phyloP scores from a whole-genome alignment of 2,113 vertebrate genomes.

The Sclerurus mexicanus region DNA sequence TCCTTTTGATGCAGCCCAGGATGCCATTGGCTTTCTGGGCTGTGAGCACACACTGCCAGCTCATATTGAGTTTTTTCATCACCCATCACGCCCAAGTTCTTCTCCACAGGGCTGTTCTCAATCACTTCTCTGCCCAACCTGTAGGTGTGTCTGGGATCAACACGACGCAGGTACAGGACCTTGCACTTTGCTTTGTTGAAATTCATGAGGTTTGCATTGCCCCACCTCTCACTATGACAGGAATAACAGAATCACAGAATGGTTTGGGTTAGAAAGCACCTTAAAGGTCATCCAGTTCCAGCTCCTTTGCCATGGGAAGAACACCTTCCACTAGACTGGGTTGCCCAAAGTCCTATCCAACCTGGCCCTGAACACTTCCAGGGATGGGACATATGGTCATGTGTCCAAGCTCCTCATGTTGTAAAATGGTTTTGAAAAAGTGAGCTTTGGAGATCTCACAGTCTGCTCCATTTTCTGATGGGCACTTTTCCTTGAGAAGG shows the following conservation, averaged over 20 bases:
- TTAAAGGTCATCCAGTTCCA: background rate
- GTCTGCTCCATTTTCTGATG: background rate
- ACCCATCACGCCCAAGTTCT: background rate
- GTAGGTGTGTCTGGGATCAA: background rate
- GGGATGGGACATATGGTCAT: background rate
- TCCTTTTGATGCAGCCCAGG: background rate
- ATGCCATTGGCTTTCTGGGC: background rate
- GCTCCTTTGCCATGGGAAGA: background rate
- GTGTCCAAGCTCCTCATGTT: background rate
- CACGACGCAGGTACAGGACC: accelerated
- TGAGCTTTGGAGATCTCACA: background rate
- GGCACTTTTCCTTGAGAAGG: background rate
- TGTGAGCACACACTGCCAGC: accelerated
- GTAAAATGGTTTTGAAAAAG: background rate
- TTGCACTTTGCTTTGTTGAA: background rate
- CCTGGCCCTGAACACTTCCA: background rate
- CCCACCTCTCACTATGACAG: background rate
- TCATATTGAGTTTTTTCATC: background rate
- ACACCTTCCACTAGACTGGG: background rate
- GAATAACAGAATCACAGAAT: background rate
- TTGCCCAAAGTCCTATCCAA: background rate
- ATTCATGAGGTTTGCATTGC: background rate
- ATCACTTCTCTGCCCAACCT: background rate
- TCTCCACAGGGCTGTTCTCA: background rate
- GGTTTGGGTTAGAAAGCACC: background rate